Base-by-base conservation (phyloP, 2,113 vertebrate genomes). In the Equus quagga region DNA sequence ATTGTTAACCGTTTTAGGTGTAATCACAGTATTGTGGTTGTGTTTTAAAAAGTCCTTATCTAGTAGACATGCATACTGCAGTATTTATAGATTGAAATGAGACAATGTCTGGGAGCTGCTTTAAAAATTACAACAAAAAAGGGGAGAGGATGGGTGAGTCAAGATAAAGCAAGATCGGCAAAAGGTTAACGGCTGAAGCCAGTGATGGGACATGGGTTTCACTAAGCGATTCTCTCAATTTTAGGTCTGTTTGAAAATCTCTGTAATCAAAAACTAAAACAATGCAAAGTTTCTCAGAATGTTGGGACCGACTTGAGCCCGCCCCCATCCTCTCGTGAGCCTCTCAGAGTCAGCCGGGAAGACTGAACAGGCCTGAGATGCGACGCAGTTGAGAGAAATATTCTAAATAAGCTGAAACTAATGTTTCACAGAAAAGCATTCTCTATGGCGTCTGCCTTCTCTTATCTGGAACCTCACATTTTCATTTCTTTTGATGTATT, bases 81-180 rank as follows among this genome's bases (percentile, higher is more conserved):
- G 80, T 90, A 92, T 96, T 97, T 97, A 95, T 88, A 94, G 96
- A 94, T 54, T 78, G 90, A 96, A 96, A 91, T 94, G 92, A 97
- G 90, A 65, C 96, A 70, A 95, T 41, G 94, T 97, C 97, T 93
- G 87, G 56, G 70, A 86, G 87, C 69, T 86, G 58, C 44, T 97
- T 88, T 96, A 62, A 93, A 87, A 96, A 92, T 56, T 65, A 64
- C 12, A 76, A 81, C n/a, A 79, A 58, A 81, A 87, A 46, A 18
- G 17, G 23, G 15, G 1, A 2, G 54, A 6, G 70, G 67, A 17
- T 5, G 51, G 54, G 8, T n/a, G 23, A 90, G 23, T 28, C 56
- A 89, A 92, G 56, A 90, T 75, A 83, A 92, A 70, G 67, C 79
- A 87, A 91, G 49, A 80, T 1, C 17, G 69, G 73, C 19, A 44